These are phyloP conservation scores for Bunonema sp. DNA, from an alignment of 2,888 invertebrate genomes.

Conservation along the genomic window DNA sequence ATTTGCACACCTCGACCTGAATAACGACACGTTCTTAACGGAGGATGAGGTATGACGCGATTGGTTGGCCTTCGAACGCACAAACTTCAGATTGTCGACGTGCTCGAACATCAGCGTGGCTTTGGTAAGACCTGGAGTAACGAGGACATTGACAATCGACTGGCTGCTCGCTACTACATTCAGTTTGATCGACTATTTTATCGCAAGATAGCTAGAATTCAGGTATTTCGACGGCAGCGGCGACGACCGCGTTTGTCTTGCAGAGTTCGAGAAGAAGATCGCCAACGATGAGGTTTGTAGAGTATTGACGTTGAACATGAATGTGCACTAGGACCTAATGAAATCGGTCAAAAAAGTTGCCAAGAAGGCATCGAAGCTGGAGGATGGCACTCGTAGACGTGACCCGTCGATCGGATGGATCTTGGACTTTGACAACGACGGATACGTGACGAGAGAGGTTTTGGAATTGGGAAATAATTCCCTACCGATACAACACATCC, in stretches of 20 bases:
- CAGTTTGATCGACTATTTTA: conserved; percentile 11
- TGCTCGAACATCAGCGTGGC: no score
- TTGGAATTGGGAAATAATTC: no score
- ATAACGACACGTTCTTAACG: conserved; percentile 26
- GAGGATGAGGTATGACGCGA: conserved; percentile 16
- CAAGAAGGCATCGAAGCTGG: conserved; percentile 3
- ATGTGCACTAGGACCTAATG: no score
- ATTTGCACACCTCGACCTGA: conserved; percentile 32
- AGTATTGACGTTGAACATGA: not conserved
- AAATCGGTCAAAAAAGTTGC: conserved; percentile 3
- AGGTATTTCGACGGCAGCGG: conserved; percentile 38
- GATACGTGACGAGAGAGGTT: conserved; percentile 30
- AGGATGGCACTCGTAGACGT: conserved; percentile 28
- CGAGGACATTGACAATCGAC: conserved; percentile 36
- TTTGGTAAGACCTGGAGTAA: conserved; percentile 42
- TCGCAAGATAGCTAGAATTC: conserved; percentile 2
- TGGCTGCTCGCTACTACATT: conserved; percentile 35
- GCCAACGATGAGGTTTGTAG: not conserved
- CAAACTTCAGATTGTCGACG: no score
- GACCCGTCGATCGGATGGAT: conserved; percentile 40
- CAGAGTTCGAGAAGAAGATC: conserved; percentile 23
- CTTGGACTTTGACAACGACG: conserved; percentile 43
- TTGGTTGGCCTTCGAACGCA: not conserved
- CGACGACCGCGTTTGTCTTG: conserved; percentile 20
- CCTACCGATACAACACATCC: no score